These are phyloP conservation scores for Panthera leo DNA, from an alignment of 2,113 vertebrate genomes.

Conservation along the genomic window DNA sequence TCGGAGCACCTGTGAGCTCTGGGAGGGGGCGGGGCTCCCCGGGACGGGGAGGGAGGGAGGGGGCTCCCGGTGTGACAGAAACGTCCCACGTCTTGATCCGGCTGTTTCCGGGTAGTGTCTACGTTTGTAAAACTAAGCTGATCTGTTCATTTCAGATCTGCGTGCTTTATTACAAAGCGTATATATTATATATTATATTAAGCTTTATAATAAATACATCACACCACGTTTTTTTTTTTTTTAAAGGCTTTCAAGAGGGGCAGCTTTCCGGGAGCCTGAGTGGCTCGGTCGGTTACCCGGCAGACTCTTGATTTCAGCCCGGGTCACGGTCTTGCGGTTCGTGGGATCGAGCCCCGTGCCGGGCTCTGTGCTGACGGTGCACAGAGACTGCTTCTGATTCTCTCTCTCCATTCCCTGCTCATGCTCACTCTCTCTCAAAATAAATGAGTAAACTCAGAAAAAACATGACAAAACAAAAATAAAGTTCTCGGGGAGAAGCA, in stretches of 20 bases:
- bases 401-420: too few species aligned
- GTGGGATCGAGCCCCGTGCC: too few species aligned
- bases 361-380: too few species aligned
- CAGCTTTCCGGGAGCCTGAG: too few species aligned
- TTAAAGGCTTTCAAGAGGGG: background rate
- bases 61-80: background rate
- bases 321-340: too few species aligned
- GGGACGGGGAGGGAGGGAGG: background rate
- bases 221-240: background rate
- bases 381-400: too few species aligned
- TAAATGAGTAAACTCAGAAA: too few species aligned
- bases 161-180: background rate
- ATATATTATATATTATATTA: too few species aligned
- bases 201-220: background rate
- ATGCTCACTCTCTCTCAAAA: too few species aligned
- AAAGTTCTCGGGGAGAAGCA: background rate
- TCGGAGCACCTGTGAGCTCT: background rate
- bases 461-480: too few species aligned
- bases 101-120: fast-evolving
- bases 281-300: too few species aligned
- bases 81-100: background rate
- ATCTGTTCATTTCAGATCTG: background rate
- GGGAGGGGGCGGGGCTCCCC: background rate
- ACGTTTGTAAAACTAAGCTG: fast-evolving
- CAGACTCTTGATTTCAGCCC: too few species aligned